A percentile compares a stretch with the other conserved stretches of the same genome.
phyloP scores from a whole-genome alignment of 2,888 invertebrate species.

The Prosapia bicincta region DNA sequence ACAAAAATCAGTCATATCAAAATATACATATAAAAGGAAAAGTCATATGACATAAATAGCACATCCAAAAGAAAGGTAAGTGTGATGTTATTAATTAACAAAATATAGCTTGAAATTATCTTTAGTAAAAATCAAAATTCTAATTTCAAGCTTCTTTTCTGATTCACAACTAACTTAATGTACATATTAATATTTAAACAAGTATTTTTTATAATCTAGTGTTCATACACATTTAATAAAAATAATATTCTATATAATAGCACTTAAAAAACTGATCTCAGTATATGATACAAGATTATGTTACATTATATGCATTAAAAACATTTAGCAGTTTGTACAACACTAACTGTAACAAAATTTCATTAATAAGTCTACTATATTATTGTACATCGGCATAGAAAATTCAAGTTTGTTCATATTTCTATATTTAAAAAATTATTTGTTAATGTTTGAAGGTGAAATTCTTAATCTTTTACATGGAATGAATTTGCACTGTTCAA shows the following conservation, averaged over 20 bases:
- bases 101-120: background rate
- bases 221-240: background rate
- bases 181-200: background rate
- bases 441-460: background rate
- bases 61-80: too few species aligned
- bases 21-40: too few species aligned
- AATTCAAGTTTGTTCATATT: background rate
- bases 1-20: too few species aligned
- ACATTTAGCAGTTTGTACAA: background rate
- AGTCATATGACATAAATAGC: too few species aligned
- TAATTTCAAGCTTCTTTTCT: background rate
- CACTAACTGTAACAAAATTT: background rate
- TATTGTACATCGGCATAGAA: background rate
- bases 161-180: background rate
- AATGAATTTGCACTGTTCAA: slow-evolving; percentile 10
- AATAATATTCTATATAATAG: background rate
- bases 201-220: background rate
- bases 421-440: slow-evolving; percentile 7
- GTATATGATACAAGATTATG: background rate
- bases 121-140: background rate
- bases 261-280: background rate
- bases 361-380: background rate
- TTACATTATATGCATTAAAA: background rate
- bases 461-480: background rate
- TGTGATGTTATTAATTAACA: background rate